Evolutionary conservation across 2,888 invertebrate genomes (phyloP).

Genomic region (Megaustenia siamemsis): DNA sequence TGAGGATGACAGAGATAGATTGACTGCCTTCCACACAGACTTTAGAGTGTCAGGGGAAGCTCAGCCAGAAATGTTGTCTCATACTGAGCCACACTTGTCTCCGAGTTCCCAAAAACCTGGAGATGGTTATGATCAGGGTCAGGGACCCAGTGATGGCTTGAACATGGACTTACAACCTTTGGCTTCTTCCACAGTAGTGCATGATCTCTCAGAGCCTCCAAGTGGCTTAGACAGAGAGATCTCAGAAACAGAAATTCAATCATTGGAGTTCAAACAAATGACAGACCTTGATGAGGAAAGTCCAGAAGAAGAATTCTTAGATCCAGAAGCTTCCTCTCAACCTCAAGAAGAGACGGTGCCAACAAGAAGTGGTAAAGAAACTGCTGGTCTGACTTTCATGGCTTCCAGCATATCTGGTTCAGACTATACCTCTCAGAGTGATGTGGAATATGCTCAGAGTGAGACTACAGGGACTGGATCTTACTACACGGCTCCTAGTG

Average conservation of each 20-base stretch:
- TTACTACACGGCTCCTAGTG: conserved; percentile 44
- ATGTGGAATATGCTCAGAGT: conserved; percentile 41
- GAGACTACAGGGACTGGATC: conserved; percentile 48
- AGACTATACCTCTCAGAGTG: conserved; percentile 53
- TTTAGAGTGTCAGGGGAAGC: neutral
- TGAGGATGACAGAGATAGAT: conserved; percentile 22
- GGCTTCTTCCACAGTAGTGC: conserved; percentile 64
- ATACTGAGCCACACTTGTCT: conserved; percentile 22
- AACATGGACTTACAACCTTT: conserved; percentile 57
- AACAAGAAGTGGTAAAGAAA: conserved; percentile 31
- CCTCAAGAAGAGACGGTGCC: conserved; percentile 23
- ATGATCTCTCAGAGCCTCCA: conserved; percentile 63
- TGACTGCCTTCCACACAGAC: neutral
- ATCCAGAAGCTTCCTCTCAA: conserved; percentile 24
- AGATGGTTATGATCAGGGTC: conserved; percentile 28
- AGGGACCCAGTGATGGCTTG: conserved; percentile 48
- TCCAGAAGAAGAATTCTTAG: conserved; percentile 24
- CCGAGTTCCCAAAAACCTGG: conserved; percentile 5
- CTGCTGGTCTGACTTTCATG: conserved; percentile 42
- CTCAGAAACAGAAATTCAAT: conserved; percentile 38
- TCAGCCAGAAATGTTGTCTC: neutral
- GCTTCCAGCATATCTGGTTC: conserved; percentile 65
- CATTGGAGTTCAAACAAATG: neutral
- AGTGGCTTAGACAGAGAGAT: conserved; percentile 61
- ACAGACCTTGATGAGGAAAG: conserved; percentile 36